Conservation (phyloP, 2,888 invertebrate species). For the Platypus cylindrus region DNA sequence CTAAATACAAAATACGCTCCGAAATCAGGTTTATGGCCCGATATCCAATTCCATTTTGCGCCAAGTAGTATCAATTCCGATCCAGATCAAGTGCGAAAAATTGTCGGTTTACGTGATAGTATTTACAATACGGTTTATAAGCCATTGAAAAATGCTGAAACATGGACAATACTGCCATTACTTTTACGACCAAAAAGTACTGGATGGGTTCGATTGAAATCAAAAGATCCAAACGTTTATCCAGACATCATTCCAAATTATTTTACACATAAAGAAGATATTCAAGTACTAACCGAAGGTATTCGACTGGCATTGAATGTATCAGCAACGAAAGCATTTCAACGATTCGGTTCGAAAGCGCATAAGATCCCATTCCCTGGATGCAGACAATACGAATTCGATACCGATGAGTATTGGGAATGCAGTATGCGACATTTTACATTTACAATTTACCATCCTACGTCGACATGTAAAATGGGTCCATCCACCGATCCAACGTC, state of each 20-base stretch:
- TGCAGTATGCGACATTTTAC: conserved; percentile 73
- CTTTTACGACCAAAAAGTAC: conserved; percentile 74
- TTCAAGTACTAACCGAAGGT: conserved; percentile 66
- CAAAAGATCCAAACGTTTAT: conserved; percentile 65
- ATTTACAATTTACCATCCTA: conserved; percentile 70
- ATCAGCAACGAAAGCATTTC: conserved; percentile 68
- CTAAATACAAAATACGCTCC: conserved; percentile 82
- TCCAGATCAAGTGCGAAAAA: conserved; percentile 62
- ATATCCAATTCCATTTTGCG: conserved; percentile 77
- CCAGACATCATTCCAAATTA: conserved; percentile 89
- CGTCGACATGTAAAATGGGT: conserved; percentile 81
- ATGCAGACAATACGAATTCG: conserved; percentile 57
- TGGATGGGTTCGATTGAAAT: conserved; percentile 75
- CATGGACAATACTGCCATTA: conserved; percentile 73
- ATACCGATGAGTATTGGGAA: conserved; percentile 78
- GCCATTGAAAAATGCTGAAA: conserved; percentile 63
- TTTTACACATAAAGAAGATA: conserved; percentile 72
- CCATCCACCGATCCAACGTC: conserved; percentile 60
- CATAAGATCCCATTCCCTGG: conserved; percentile 73
- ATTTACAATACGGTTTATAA: conserved; percentile 79
- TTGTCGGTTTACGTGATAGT: conserved; percentile 61
- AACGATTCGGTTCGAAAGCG: conserved; percentile 65
- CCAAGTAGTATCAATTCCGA: conserved; percentile 77
- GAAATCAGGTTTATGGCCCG: conserved; percentile 62
- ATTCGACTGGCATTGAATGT: conserved; percentile 72